These are phyloP conservation scores for Enteromius afrohamiltoni DNA, from an alignment of 2,797 vertebrate species.

Conservation along the genomic window DNA sequence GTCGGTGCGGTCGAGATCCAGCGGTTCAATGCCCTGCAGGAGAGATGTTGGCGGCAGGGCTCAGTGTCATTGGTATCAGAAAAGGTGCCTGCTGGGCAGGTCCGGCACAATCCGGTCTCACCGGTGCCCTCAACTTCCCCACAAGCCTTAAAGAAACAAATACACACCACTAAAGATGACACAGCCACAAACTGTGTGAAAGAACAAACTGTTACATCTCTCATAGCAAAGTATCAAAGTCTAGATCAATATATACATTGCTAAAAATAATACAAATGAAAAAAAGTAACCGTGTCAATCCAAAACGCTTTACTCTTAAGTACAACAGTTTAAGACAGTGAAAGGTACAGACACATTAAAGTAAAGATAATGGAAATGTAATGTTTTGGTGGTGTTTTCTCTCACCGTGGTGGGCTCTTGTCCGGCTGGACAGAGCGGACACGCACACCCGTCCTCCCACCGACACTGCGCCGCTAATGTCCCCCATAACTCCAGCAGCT, in stretches of 20 bases:
- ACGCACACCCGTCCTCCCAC: constrained; percentile 70
- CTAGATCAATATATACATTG: neutral
- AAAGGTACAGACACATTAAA: neutral
- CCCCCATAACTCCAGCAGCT: constrained; percentile 65
- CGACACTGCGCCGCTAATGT: constrained; percentile 76
- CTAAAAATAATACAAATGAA: neutral
- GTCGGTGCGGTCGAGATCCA: constrained; percentile 71
- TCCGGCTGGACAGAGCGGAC: constrained; percentile 82
- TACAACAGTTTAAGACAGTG: neutral
- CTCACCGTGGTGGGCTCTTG: constrained; percentile 86
- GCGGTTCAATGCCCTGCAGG: constrained; percentile 76
- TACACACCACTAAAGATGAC: constrained; percentile 21
- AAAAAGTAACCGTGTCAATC: neutral
- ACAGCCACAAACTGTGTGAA: constrained; percentile 8
- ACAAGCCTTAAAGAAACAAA: constrained; percentile 71
- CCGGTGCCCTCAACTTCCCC: constrained; percentile 64
- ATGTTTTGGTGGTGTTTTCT: constrained; percentile 18
- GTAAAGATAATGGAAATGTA: neutral
- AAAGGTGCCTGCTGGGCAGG: constrained; percentile 82
- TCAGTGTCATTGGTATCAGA: constrained; percentile 72
- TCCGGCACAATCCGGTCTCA: constrained; percentile 73
- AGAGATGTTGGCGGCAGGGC: constrained; percentile 78
- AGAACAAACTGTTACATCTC: neutral
- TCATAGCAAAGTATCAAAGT: neutral
- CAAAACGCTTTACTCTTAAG: neutral